Conservation (phyloP, 2,888 invertebrate genomes). For the Pachymerium ferrugineum region DNA sequence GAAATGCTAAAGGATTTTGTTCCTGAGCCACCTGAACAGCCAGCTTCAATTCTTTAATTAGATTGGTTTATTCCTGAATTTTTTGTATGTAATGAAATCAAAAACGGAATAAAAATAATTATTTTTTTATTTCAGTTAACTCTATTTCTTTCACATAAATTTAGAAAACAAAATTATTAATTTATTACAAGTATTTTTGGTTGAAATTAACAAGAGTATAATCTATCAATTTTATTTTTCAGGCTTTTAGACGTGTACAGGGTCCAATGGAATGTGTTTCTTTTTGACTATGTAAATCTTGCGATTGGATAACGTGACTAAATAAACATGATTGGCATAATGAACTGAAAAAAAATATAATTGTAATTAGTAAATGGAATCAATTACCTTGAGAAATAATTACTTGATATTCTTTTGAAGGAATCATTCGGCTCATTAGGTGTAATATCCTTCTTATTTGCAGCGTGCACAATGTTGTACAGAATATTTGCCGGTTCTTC, state of each 20-base stretch:
- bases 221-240: neutral
- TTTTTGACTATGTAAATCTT: constrained; percentile 74
- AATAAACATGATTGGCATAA: constrained; percentile 78
- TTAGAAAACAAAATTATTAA: too few relatives aligned
- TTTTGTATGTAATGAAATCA: too few relatives aligned
- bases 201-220: too few relatives aligned
- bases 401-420: constrained; percentile 66
- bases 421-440: constrained; percentile 64
- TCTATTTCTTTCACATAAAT: too few relatives aligned
- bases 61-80: too few relatives aligned
- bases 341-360: constrained; percentile 54
- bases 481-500: constrained; percentile 75
- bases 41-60: too few relatives aligned
- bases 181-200: too few relatives aligned
- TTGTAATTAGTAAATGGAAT: constrained; percentile 25
- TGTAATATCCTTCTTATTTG: constrained; percentile 65
- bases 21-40: neutral
- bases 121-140: too few relatives aligned
- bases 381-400: constrained; percentile 16
- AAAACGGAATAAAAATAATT: too few relatives aligned
- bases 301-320: constrained; percentile 80
- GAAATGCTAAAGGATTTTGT: neutral
- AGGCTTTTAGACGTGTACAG: neutral
- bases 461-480: constrained; percentile 65
- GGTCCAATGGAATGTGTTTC: constrained; percentile 20